Conservation (phyloP, 2,888 invertebrate genomes). For the Ennomos quercinarius region DNA sequence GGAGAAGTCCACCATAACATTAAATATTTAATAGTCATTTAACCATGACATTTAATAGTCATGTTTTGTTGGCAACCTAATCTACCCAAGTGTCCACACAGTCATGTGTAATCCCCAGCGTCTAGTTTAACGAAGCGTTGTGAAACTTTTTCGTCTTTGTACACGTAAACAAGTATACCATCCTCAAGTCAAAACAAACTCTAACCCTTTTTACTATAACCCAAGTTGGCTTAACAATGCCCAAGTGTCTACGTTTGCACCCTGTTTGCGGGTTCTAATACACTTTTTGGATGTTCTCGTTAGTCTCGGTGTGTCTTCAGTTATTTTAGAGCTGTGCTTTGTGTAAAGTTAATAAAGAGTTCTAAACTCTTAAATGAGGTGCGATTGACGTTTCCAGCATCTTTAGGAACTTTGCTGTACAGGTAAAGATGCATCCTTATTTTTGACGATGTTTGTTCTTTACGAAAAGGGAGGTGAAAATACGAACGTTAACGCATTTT, state of each 20-base stretch:
- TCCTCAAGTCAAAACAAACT: constrained; percentile 45
- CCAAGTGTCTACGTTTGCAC: constrained; percentile 46
- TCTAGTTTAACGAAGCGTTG: constrained; percentile 74
- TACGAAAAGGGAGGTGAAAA: no score
- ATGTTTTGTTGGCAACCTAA: constrained; percentile 45
- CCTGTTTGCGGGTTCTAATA: constrained; percentile 57
- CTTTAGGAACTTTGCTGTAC: no score
- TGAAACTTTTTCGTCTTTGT: constrained; percentile 71
- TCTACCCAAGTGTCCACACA: constrained; percentile 53
- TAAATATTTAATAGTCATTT: no score
- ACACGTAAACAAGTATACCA: constrained; percentile 63
- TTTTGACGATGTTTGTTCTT: no score
- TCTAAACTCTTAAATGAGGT: constrained; percentile 8
- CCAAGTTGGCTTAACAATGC: constrained; percentile 35
- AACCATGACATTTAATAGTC: no score
- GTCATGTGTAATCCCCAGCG: constrained; percentile 67
- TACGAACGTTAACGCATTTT: no score
- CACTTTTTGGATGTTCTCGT: constrained; percentile 63
- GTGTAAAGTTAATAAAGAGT: constrained; percentile 5
- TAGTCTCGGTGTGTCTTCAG: constrained; percentile 53
- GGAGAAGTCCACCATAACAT: no score
- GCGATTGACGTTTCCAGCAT: no score
- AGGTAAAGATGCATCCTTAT: no score
- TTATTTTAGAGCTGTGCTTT: constrained; percentile 46
- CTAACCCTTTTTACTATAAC: constrained; percentile 42